Evolutionary conservation across 2,888 invertebrate species (phyloP).

Genomic region (Heliconius erato): DNA sequence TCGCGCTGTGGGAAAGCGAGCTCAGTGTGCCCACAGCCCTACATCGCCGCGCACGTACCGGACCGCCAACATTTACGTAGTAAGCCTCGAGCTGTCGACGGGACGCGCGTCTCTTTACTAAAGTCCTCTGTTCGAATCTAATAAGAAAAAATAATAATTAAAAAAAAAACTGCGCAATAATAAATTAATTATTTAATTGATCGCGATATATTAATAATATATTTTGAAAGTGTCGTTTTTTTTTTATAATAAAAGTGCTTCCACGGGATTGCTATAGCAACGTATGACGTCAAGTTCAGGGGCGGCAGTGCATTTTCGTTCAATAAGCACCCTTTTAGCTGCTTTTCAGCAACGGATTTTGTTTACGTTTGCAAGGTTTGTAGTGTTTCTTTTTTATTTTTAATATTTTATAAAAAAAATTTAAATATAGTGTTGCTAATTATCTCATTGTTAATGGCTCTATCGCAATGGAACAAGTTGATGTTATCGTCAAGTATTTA

Average conservation of each 20-base stretch:
- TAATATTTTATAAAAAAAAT: too few relatives aligned
- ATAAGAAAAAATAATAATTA: not conserved
- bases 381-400: constrained; percentile 18
- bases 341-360: constrained; percentile 56
- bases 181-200: constrained; percentile 52
- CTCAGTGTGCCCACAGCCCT: constrained; percentile 64
- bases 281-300: constrained; percentile 83
- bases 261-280: constrained; percentile 80
- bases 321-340: constrained; percentile 69
- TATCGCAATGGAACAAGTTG: not conserved
- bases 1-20: constrained; percentile 59
- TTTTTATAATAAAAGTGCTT: constrained; percentile 35
- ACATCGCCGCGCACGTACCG: constrained; percentile 80
- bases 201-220: constrained; percentile 49
- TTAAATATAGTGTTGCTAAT: not conserved
- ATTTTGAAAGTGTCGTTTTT: constrained; percentile 25
- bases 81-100: constrained; percentile 79
- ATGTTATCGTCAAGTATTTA: not conserved
- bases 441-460: not conserved
- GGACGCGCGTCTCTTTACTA: constrained; percentile 67
- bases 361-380: constrained; percentile 52
- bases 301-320: constrained; percentile 83
- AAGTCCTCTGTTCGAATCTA: constrained; percentile 49
- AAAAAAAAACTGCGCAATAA: not conserved
- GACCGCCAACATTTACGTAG: constrained; percentile 84